Evolutionary conservation across 2,888 invertebrate species (phyloP).

Genomic region (Xestia sexstrigata): DNA sequence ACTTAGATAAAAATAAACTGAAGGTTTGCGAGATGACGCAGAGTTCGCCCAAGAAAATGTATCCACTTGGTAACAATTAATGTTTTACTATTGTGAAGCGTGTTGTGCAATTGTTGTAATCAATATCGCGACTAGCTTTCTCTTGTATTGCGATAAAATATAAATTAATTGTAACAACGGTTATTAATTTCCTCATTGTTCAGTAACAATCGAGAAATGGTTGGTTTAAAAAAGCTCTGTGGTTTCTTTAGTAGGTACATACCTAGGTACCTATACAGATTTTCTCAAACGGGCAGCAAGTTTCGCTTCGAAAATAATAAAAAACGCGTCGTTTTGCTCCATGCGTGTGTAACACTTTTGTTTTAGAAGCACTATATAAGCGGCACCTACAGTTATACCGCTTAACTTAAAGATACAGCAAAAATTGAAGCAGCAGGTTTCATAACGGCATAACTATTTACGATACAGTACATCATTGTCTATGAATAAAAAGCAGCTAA

Average conservation of each 20-base stretch:
- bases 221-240: neutral
- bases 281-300: too few relatives aligned
- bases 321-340: constrained; percentile 18
- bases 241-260: neutral
- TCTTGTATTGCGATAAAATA: constrained; percentile 37
- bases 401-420: constrained; percentile 37
- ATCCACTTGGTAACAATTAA: constrained; percentile 29
- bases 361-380: constrained; percentile 29
- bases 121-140: constrained; percentile 38
- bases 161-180: constrained; percentile 27
- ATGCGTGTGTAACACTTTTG: constrained; percentile 43
- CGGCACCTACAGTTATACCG: constrained; percentile 41
- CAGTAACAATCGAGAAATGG: constrained; percentile 13
- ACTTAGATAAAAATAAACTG: constrained; percentile 50
- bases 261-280: too few relatives aligned
- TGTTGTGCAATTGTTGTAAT: constrained; percentile 27
- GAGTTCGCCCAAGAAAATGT: constrained; percentile 30
- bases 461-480: constrained; percentile 29
- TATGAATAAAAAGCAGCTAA: constrained; percentile 43
- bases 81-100: constrained; percentile 17
- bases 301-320: too few relatives aligned
- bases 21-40: constrained; percentile 37
- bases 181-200: constrained; percentile 18
- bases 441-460: constrained; percentile 50
- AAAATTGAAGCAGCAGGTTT: constrained; percentile 33